Conservation (phyloP, 2,113 vertebrate genomes). For the Saguinus midas region DNA sequence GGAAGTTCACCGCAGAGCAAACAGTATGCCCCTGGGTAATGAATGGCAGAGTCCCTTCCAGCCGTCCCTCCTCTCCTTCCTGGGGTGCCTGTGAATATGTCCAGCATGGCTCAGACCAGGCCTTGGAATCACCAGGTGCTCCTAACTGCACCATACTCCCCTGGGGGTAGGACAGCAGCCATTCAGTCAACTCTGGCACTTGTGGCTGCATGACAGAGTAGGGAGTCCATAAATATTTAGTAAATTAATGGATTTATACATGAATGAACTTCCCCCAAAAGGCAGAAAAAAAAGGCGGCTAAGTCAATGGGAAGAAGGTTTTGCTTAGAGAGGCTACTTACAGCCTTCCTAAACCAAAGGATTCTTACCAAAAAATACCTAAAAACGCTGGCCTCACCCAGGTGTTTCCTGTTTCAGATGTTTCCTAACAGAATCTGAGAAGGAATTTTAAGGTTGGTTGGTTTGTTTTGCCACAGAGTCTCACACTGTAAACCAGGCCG, state of each 20-base stretch:
- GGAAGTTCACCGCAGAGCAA: background rate
- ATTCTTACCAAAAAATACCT: background rate
- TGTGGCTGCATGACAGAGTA: background rate
- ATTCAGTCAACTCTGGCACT: background rate
- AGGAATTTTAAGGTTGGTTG: background rate
- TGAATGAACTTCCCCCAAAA: background rate
- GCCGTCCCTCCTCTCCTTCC: background rate
- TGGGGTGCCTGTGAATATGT: background rate
- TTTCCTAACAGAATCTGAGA: background rate
- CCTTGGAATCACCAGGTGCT: background rate
- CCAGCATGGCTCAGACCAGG: background rate
- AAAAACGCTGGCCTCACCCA: background rate
- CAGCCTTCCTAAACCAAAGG: background rate
- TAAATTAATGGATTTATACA: background rate
- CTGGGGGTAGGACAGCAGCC: background rate
- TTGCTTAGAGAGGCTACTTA: background rate
- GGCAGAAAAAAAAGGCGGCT: background rate
- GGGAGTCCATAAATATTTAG: background rate
- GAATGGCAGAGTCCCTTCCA: background rate
- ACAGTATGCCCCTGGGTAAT: background rate
- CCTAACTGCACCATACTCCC: fast-evolving
- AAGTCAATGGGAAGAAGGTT: background rate
- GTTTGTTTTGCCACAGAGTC: background rate
- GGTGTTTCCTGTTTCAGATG: background rate
- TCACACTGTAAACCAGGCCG: too few relatives aligned